Evolutionary conservation across 1,140 invertebrate genomes (phyloP).

Genomic region (Neoseiulus cucumeris): DNA sequence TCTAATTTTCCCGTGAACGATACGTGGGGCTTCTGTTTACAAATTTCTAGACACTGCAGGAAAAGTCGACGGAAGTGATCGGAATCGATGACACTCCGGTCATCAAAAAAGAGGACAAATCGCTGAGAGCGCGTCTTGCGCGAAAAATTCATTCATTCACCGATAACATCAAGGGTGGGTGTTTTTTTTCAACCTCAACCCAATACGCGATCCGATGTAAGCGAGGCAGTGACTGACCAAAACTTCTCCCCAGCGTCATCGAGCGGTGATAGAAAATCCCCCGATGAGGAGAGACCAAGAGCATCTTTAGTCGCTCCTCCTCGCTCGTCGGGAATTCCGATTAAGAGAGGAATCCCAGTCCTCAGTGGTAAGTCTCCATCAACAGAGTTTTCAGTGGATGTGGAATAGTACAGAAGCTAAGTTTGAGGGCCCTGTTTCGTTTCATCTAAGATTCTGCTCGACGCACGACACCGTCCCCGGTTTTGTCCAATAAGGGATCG

Average conservation of each 20-base stretch:
- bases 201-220: no score
- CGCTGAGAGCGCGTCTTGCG: constrained; percentile 16
- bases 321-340: neutral
- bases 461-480: neutral
- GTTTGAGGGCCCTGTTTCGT: no score
- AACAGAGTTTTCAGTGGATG: no score
- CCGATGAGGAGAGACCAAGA: neutral
- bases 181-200: no score
- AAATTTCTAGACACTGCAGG: neutral
- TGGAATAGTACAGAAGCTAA: no score
- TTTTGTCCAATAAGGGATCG: neutral
- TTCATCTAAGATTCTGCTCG: neutral
- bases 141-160: constrained; percentile 16
- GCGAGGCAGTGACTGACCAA: no score
- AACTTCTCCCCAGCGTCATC: no score
- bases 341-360: neutral
- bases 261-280: neutral
- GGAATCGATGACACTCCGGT: constrained; percentile 12
- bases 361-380: neutral
- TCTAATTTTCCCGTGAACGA: neutral
- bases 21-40: no score
- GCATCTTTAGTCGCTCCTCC: neutral
- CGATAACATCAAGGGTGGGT: constrained; percentile 16
- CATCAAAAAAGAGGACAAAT: constrained; percentile 16
- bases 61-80: neutral